Evolutionary conservation across 2,888 invertebrate species (phyloP).

Genomic region (Pyrochroa serraticornis): DNA sequence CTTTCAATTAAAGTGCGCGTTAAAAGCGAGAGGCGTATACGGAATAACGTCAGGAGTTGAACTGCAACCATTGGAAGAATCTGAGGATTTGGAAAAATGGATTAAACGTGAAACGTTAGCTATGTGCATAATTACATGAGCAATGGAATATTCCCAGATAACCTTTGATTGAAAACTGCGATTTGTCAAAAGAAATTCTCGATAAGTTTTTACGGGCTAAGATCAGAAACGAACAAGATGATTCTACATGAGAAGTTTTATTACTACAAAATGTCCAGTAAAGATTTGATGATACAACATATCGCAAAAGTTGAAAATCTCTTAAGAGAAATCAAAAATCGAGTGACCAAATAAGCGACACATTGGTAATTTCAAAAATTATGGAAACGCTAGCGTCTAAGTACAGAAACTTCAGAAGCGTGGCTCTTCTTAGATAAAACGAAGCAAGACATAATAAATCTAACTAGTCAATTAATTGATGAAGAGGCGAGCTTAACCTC

Average conservation of each 20-base stretch:
- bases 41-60: not conserved
- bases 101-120: conserved; percentile 32
- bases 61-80: not conserved
- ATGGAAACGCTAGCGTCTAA: conserved; percentile 23
- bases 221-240: conserved; percentile 38
- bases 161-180: conserved; percentile 38
- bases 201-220: conserved; percentile 34
- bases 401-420: conserved; percentile 32
- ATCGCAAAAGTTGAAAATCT: no score
- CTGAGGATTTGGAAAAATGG: conserved; percentile 14
- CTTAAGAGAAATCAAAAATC: conserved; percentile 34
- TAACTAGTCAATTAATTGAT: conserved; percentile 35
- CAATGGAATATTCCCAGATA: conserved; percentile 37
- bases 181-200: conserved; percentile 33
- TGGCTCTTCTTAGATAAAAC: conserved; percentile 35
- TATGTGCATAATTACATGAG: conserved; percentile 31
- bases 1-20: conserved; percentile 31
- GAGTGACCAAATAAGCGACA: conserved; percentile 29
- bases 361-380: conserved; percentile 26
- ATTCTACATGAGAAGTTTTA: conserved; percentile 36
- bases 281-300: no score
- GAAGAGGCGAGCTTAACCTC: conserved; percentile 31
- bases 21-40: conserved; percentile 21
- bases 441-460: conserved; percentile 36
- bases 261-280: no score